Conservation (phyloP, 2,888 invertebrate species). For the Melanophora roralis region DNA sequence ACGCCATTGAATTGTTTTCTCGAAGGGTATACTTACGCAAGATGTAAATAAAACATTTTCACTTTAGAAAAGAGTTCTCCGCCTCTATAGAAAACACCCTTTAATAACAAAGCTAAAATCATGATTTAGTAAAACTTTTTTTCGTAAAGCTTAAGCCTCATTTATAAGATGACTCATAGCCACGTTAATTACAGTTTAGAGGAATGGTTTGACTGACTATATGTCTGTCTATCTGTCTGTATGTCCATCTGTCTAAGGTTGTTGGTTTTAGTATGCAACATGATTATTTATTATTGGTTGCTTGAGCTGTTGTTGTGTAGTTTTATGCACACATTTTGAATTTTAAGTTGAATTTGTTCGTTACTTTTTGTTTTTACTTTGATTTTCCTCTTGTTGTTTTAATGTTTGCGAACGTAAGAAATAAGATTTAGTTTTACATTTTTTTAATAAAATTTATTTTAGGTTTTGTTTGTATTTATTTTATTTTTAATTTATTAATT, state of each 20-base stretch:
- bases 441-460: no score
- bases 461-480: slow-evolving; percentile 37
- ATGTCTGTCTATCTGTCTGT: neutral
- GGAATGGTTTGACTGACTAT: neutral
- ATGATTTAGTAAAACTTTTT: no score
- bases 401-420: neutral
- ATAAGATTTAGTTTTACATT: slow-evolving; percentile 24
- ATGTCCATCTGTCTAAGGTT: neutral
- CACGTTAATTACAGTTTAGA: neutral
- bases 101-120: no score
- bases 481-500: slow-evolving; percentile 2
- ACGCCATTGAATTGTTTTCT: no score
- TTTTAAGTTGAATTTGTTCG: slow-evolving; percentile 34
- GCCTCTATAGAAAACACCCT: no score
- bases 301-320: slow-evolving; percentile 19
- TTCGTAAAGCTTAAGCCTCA: slow-evolving; percentile 19
- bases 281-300: slow-evolving; percentile 15
- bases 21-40: no score
- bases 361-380: neutral
- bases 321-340: slow-evolving; percentile 19
- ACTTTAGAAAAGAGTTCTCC: no score
- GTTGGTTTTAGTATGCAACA: slow-evolving; percentile 52
- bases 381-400: neutral
- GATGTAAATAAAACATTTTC: no score
- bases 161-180: slow-evolving; percentile 49